Percentiles rank a stretch among this genome's conserved stretches.
Evolutionary conservation across 2,113 vertebrate genomes (phyloP).

Genomic region (Lipophrys pholis): DNA sequence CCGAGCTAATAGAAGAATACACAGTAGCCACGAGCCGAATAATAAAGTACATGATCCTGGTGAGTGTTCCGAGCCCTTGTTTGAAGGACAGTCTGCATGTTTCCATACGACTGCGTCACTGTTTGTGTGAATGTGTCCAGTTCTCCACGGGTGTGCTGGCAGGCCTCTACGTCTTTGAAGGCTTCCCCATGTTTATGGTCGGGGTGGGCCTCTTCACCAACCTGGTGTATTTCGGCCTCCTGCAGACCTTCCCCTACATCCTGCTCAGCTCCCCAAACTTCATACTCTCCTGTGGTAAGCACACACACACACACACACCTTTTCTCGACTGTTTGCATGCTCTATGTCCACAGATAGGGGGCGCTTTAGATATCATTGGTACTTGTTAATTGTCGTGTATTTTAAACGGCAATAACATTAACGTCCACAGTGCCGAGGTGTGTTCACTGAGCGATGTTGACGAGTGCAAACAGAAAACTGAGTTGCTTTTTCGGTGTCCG

Average conservation of each 20-base stretch:
- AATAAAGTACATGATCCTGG: slow-evolving; percentile 98
- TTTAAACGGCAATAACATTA: too few relatives aligned
- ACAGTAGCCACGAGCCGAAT: slow-evolving; percentile 94
- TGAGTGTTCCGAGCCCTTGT: slow-evolving; percentile 70
- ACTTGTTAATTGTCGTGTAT: too few relatives aligned
- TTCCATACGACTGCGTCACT: background rate
- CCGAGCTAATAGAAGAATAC: slow-evolving; percentile 96
- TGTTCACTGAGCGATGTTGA: too few relatives aligned
- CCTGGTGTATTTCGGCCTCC: slow-evolving; percentile 94
- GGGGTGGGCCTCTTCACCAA: slow-evolving; percentile 95
- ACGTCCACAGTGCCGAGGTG: too few relatives aligned
- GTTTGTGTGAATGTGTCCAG: slow-evolving; percentile 73
- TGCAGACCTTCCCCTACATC: slow-evolving; percentile 96
- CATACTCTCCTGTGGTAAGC: slow-evolving; percentile 94
- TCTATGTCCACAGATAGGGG: too few relatives aligned
- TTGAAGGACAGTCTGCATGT: background rate
- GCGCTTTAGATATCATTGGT: too few relatives aligned
- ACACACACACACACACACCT: accelerated
- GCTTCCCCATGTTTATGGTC: slow-evolving; percentile 90
- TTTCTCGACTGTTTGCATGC: too few relatives aligned
- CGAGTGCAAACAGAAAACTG: too few relatives aligned
- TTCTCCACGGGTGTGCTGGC: slow-evolving; percentile 92
- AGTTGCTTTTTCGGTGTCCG: too few relatives aligned
- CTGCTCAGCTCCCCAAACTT: slow-evolving; percentile 96
- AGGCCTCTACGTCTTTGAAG: slow-evolving; percentile 92